phyloP scores from a whole-genome alignment of 2,888 invertebrate genomes.

The Agonum fuliginosum region DNA sequence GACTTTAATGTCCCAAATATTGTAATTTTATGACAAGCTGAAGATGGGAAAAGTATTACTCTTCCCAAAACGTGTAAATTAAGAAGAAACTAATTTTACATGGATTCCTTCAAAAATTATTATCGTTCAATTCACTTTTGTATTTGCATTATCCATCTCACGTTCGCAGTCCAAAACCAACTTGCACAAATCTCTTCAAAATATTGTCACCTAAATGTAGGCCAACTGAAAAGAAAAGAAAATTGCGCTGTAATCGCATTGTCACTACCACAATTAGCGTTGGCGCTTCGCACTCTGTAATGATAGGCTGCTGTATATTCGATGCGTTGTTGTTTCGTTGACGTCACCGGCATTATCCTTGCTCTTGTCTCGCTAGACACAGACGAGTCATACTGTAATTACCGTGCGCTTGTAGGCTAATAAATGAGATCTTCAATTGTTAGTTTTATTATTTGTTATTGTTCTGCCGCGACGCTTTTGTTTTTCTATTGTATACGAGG shows the following conservation, averaged over 20 bases:
- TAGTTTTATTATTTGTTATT: conserved; percentile 36
- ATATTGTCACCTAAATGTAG: not conserved
- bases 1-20: no score
- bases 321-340: conserved; percentile 17
- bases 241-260: not conserved
- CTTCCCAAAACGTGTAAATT: no score
- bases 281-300: conserved; percentile 6
- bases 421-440: conserved; percentile 34
- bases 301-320: conserved; percentile 24
- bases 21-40: no score
- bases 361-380: conserved; percentile 10
- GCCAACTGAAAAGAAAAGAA: no score
- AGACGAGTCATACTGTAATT: conserved; percentile 20
- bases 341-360: conserved; percentile 19
- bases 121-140: no score
- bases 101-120: no score
- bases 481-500: conserved; percentile 13
- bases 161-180: not conserved
- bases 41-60: no score
- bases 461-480: conserved; percentile 5
- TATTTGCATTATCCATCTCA: not conserved
- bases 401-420: conserved; percentile 22
- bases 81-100: no score
- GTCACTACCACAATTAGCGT: conserved; percentile 4
- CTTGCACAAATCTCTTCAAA: not conserved